These are phyloP conservation scores for Sepioteuthis lessoniana DNA, from an alignment of 2,888 invertebrate species.

Conservation along the genomic window DNA sequence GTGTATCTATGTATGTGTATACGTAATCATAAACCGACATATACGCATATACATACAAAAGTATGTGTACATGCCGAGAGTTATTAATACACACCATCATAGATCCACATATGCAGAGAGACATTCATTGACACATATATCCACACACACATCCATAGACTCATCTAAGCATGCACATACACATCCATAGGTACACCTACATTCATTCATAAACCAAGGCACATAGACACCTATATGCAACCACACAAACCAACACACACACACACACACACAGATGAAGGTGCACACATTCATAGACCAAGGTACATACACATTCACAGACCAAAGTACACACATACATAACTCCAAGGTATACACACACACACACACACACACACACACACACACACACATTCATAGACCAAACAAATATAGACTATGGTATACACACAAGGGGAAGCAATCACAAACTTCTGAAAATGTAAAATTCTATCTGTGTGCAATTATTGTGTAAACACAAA, in stretches of 20 bases:
- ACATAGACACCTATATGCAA: neutral
- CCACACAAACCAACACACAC: neutral
- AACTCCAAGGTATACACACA: neutral
- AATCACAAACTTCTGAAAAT: too few relatives aligned
- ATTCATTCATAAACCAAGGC: too few relatives aligned
- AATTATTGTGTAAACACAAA: too few relatives aligned
- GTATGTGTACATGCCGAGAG: too few relatives aligned
- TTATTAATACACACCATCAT: too few relatives aligned
- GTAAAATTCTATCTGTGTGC: too few relatives aligned
- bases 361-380: neutral
- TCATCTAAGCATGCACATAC: neutral
- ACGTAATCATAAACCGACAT: neutral
- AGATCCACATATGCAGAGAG: neutral
- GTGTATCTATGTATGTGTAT: too few relatives aligned
- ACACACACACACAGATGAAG: neutral
- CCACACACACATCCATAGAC: neutral
- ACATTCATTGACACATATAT: neutral
- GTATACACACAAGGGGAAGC: too few relatives aligned
- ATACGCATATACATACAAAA: neutral
- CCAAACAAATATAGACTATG: too few relatives aligned
- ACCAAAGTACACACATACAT: neutral
- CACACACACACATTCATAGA: too few relatives aligned
- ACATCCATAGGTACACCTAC: neutral
- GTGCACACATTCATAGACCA: neutral
- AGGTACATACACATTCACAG: neutral